Evolutionary conservation across 1,140 invertebrate species (phyloP), one percentile per base, ranked within the genome.

Genomic region (Philotrypesis tridentata): DNA sequence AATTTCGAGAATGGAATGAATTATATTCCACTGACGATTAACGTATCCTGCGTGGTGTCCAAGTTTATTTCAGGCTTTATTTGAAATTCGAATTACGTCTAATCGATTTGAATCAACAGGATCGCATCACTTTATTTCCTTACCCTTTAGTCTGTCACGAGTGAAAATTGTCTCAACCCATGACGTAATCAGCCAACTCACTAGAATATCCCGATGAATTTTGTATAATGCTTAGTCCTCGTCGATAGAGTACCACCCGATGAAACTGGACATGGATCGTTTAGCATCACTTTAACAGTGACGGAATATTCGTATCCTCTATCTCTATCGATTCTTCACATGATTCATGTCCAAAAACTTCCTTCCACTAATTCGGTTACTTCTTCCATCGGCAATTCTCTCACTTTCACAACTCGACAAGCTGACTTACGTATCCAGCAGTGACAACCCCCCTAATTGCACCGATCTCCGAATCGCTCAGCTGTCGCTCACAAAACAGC

Each of bases 91-190:
- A 55, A 55, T 55, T 55, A 21, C 4, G 6, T 55, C 21, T 1
- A 21, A 55, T 55, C 7, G 17, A n/a, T 55, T 55, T 17, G 48
- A 55, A 55, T 55, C 48, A 55, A 55, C 48, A 55, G 48, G 48
- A 55, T 55, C n/a, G 48, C n/a, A 21, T 55, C 40, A 43, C 14
- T 55, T 55, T 55, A 55, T 55, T n/a, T 55, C 17, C 17, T 17
- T 55, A 21, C n/a, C 48, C 6, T 55, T 17, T 17, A 55, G 17
- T 55, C n/a, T 17, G 21, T 55, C 48, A n/a, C 21, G 48, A 55
- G 48, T 17, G 17, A 55, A 55, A 55, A n/a, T 55, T 68, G 7
- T 31, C 67, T 68, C 67, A 68, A 33, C 67, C 67, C 67, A 68
- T 68, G 67, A 68, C 67, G 29, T 17, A 27, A 68, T 68, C 31